Conservation (phyloP, 2,113 vertebrate species). For the Paedocypris sp. region DNA sequence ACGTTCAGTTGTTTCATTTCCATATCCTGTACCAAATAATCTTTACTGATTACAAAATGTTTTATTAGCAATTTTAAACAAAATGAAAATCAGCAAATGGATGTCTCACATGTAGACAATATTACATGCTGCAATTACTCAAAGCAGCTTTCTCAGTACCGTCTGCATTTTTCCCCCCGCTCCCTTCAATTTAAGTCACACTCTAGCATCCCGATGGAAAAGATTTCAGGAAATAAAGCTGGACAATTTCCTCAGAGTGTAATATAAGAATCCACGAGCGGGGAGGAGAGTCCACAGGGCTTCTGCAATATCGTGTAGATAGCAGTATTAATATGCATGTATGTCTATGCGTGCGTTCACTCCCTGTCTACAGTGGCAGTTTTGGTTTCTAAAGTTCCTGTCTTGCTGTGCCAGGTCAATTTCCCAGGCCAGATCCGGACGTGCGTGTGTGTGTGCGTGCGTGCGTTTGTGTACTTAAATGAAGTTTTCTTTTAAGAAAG, state of each 20-base stretch:
- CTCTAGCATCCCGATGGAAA: constrained; percentile 47
- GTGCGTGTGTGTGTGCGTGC: neutral
- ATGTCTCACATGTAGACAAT: neutral
- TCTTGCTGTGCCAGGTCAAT: constrained; percentile 12
- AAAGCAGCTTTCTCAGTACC: neutral
- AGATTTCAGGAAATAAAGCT: constrained; percentile 67
- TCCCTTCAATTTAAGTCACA: constrained; percentile 29
- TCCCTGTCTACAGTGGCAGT: neutral
- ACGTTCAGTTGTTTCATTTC: too few species aligned
- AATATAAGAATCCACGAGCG: constrained; percentile 58
- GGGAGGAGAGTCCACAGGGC: constrained; percentile 50
- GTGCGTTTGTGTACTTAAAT: too few species aligned
- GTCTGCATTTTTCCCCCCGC: neutral
- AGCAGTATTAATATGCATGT: neutral
- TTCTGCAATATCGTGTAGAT: constrained; percentile 20
- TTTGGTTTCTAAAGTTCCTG: constrained; percentile 4
- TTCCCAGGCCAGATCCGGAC: constrained; percentile 8
- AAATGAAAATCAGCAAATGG: neutral
- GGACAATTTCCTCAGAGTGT: constrained; percentile 68
- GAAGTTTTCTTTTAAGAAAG: too few species aligned
- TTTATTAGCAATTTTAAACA: too few species aligned
- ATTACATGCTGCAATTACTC: neutral
- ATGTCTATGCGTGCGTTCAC: neutral
- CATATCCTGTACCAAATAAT: too few species aligned
- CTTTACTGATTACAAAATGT: too few species aligned